Evolutionary conservation across 2,888 invertebrate genomes (phyloP).

Genomic region (Dasypogon diadema): DNA sequence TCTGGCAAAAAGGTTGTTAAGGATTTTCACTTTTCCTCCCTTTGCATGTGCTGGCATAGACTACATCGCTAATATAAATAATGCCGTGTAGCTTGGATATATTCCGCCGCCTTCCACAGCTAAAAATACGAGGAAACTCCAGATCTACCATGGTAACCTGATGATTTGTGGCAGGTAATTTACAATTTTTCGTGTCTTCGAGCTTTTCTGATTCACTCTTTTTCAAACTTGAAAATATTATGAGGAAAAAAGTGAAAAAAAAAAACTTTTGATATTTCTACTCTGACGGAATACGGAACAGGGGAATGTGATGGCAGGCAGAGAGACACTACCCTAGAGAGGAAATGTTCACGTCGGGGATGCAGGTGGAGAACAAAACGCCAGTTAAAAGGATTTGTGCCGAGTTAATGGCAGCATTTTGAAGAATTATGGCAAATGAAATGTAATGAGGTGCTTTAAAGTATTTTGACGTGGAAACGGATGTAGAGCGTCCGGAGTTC

Average conservation of each 20-base stretch:
- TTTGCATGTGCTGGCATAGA: constrained; percentile 31
- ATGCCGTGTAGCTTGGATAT: constrained; percentile 12
- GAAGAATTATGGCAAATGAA: constrained; percentile 44
- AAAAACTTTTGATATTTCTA: constrained; percentile 3
- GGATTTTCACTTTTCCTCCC: constrained; percentile 44
- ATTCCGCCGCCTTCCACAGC: not conserved
- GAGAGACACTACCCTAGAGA: not conserved
- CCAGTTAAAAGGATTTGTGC: constrained; percentile 40
- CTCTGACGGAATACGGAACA: constrained; percentile 5
- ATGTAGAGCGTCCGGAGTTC: not conserved
- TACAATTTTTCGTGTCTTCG: constrained; percentile 44
- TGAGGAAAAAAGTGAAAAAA: not conserved
- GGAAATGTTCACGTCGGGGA: not conserved
- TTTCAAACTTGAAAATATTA: constrained; percentile 23
- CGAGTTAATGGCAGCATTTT: constrained; percentile 25
- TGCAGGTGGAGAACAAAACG: constrained; percentile 20
- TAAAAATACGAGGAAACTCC: not conserved
- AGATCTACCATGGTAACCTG: constrained; percentile 30
- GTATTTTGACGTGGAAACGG: not conserved
- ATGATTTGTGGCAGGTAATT: constrained; percentile 51
- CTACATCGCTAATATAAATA: constrained; percentile 32
- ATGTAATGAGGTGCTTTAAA: constrained; percentile 10
- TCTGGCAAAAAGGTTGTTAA: constrained; percentile 40
- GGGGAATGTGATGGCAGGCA: not conserved
- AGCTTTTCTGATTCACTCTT: constrained; percentile 38